Base-by-base conservation (phyloP, 92 coral and sea anemone species). In the Bergia sp. region DNA sequence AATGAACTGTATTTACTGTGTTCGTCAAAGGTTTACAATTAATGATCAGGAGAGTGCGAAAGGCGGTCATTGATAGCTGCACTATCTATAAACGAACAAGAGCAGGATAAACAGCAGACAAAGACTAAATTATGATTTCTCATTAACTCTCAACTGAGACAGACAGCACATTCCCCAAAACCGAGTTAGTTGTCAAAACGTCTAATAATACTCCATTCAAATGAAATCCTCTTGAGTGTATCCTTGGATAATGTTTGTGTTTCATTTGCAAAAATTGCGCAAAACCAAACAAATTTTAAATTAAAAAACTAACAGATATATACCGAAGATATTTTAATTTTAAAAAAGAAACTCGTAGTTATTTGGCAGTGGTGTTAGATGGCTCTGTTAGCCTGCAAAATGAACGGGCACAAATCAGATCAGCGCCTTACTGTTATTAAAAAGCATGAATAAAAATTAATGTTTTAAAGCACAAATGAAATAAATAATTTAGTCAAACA, bases 1-100 rank as follows among this genome's bases (percentile, higher is more conserved):
- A 21, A 79, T 79, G 82, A 79, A 29, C n/a, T 79, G 65, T 79
- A 53, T 79, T 29, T 73, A 20, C 37, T 49, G 40, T 47, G 58
- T 45, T 79, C 6, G 39, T 29, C 42, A 77, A 16, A 45, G 6
- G 15, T 79, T 49, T 78, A 10, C 53, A 36, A 77, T 47, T 77
- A 44, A 77, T 77, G 45, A 43, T 16, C 3, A 7, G 0, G 64
- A 44, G 4, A 78, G 29, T 78, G 20, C 16, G 18, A 21, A 7
- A 29, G 21, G 66, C 47, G 44, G n/a, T 7, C 45, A 39, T 0
- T 15, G 79, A 75, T 75, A 38, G 49, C 29, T 40, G n/a, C 29
- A n/a, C 43, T 7, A 47, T n/a, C 64, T 45, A 40, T 47, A 77
- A 77, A 45, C 58, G 50, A 20, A 41, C 82, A 77, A 43, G 42